A percentile compares a stretch with the other conserved stretches of the same genome.
Evolutionary conservation across 2,888 invertebrate species (phyloP).

Genomic region (Agriopis leucophaearia): DNA sequence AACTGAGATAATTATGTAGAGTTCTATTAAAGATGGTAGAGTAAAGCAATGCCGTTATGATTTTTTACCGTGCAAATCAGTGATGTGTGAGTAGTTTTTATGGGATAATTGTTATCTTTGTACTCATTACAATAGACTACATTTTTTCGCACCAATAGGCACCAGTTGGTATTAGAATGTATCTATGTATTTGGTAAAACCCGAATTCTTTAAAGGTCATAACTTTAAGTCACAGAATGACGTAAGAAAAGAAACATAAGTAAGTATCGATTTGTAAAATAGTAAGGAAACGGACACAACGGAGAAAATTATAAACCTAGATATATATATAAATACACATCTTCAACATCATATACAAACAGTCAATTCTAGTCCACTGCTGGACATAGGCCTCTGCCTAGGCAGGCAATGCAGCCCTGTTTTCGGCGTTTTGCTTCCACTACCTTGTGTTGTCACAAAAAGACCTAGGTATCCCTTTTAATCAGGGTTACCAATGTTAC

Average conservation of each 20-base stretch:
- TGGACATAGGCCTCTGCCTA: too few species aligned
- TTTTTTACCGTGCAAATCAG: conserved; percentile 21
- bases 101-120: conserved; percentile 15
- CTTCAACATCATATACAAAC: too few species aligned
- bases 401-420: too few species aligned
- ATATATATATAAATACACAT: too few species aligned
- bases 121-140: conserved; percentile 1
- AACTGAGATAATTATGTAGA: neutral
- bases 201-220: conserved; percentile 28
- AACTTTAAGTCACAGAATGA: conserved; percentile 16
- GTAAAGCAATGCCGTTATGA: conserved; percentile 9
- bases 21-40: conserved; percentile 6
- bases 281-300: too few species aligned
- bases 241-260: conserved; percentile 21
- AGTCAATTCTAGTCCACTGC: too few species aligned
- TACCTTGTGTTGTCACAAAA: too few species aligned
- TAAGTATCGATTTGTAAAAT: too few species aligned
- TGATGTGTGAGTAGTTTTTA: conserved; percentile 21
- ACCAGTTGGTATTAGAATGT: neutral
- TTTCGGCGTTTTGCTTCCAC: too few species aligned
- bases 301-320: too few species aligned
- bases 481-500: too few species aligned
- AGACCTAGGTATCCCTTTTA: too few species aligned
- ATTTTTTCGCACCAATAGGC: conserved; percentile 5
- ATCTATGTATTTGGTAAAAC: conserved; percentile 12